A percentile compares a stretch with the other conserved stretches of the same genome.
Conservation (phyloP, 2,888 invertebrate species). For the Drosophila rellima region DNA sequence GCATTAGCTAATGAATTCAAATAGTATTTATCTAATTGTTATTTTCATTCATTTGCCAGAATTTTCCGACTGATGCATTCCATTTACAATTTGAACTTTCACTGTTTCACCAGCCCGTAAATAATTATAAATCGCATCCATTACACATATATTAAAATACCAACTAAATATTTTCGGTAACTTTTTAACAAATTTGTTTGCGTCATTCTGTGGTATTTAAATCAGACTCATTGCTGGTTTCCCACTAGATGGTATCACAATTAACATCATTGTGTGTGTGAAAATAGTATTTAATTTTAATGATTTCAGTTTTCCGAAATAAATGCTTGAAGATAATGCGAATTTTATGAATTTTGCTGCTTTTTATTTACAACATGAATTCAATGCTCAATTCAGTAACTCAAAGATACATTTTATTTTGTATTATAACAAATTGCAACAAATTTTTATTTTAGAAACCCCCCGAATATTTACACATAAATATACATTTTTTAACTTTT, state of each 20-base stretch:
- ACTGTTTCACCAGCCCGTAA: constrained; percentile 16
- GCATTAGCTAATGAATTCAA: constrained; percentile 75
- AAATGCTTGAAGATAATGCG: constrained; percentile 1
- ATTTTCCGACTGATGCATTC: constrained; percentile 41
- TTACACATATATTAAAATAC: constrained; percentile 32
- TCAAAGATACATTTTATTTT: no score
- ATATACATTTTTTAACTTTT: no score
- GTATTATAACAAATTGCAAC: no score
- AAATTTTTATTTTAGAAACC: no score
- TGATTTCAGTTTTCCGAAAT: constrained; percentile 21
- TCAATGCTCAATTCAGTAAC: neutral
- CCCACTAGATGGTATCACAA: constrained; percentile 39
- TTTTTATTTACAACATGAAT: neutral
- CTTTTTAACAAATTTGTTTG: constrained; percentile 43
- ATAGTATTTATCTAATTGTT: constrained; percentile 66
- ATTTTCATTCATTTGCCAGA: constrained; percentile 47
- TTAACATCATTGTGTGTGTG: constrained; percentile 8
- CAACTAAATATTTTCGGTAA: constrained; percentile 30
- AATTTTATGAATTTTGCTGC: neutral
- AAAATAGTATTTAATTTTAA: constrained; percentile 31
- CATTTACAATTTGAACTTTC: constrained; percentile 20
- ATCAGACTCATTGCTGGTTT: constrained; percentile 59
- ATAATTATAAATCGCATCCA: constrained; percentile 38
- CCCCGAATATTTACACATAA: no score
- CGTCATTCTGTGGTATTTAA: constrained; percentile 59